A percentile compares a stretch with the other conserved stretches of the same genome.
These are phyloP conservation scores for Nasonia giraulti DNA, from an alignment of 1,140 invertebrate genomes.

Conservation along the genomic window DNA sequence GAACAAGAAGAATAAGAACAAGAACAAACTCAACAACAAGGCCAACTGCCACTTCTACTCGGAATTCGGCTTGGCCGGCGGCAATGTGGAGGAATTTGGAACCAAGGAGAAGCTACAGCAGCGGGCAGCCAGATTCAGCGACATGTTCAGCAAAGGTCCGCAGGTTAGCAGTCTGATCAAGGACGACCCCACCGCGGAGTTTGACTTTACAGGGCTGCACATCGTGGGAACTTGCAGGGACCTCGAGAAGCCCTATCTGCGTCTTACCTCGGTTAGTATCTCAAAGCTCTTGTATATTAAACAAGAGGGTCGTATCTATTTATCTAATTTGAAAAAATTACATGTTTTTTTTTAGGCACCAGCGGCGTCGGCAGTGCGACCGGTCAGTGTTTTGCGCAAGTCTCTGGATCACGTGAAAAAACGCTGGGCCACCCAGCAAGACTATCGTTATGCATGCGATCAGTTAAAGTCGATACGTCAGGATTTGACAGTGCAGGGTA, in stretches of 20 bases:
- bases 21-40: constrained; percentile 77
- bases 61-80: constrained; percentile 78
- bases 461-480: constrained; percentile 99
- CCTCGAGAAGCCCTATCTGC: constrained; percentile 95
- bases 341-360: constrained; percentile 82
- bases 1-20: constrained; percentile 70
- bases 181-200: constrained; percentile 79
- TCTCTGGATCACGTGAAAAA: constrained; percentile 93
- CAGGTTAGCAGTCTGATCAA: constrained; percentile 69
- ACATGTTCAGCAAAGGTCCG: constrained; percentile 51
- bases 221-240: constrained; percentile 95
- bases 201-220: constrained; percentile 89
- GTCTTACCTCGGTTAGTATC: constrained; percentile 86
- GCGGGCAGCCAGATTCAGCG: constrained; percentile 89
- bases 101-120: constrained; percentile 86
- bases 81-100: constrained; percentile 78
- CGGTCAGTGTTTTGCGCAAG: constrained; percentile 87
- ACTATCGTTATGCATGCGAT: constrained; percentile 98
- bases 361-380: constrained; percentile 92
- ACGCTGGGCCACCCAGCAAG: constrained; percentile 90
- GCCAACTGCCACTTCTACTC: constrained; percentile 81
- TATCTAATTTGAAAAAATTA: constrained; percentile 14
- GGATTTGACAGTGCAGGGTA: constrained; percentile 98
- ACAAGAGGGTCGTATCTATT: not conserved
- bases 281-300: not conserved